Conservation (phyloP, 2,113 vertebrate genomes). For the Chionodraco myersi region DNA sequence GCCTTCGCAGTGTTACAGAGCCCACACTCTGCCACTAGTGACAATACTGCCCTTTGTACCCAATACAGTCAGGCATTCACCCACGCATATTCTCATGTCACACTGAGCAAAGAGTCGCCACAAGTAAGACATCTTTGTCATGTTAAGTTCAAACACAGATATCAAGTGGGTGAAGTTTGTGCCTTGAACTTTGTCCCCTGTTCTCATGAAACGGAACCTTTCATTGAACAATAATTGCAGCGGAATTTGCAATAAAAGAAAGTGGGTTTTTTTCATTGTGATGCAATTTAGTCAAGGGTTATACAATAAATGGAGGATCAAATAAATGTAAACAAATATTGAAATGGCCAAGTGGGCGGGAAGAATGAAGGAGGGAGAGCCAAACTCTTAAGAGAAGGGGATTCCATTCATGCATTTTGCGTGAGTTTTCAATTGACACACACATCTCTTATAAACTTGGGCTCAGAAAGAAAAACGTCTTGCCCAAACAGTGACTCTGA, state of each 20-base stretch:
- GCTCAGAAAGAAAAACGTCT: constrained; percentile 44
- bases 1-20: constrained; percentile 17
- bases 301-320: constrained; percentile 26
- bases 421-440: constrained; percentile 37
- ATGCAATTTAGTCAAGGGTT: constrained; percentile 42
- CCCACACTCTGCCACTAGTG: constrained; percentile 13
- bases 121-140: constrained; percentile 38
- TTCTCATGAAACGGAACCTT: constrained; percentile 22
- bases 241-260: constrained; percentile 25
- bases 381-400: not conserved
- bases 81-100: constrained; percentile 31
- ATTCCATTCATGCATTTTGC: constrained; percentile 25
- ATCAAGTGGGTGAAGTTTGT: constrained; percentile 26
- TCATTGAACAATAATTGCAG: constrained; percentile 6
- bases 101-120: constrained; percentile 16
- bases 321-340: constrained; percentile 41
- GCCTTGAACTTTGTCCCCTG: constrained; percentile 42
- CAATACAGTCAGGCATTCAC: constrained; percentile 47
- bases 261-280: not conserved
- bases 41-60: constrained; percentile 62
- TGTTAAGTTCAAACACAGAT: constrained; percentile 24
- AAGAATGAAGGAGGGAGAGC: constrained; percentile 6
- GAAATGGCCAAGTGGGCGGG: constrained; percentile 38
- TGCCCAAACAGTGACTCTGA: constrained; percentile 28
- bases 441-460: constrained; percentile 28